Percentiles rank a stretch among this genome's conserved stretches.
Conservation (phyloP, 2,888 invertebrate genomes). For the Coleophora deauratella region DNA sequence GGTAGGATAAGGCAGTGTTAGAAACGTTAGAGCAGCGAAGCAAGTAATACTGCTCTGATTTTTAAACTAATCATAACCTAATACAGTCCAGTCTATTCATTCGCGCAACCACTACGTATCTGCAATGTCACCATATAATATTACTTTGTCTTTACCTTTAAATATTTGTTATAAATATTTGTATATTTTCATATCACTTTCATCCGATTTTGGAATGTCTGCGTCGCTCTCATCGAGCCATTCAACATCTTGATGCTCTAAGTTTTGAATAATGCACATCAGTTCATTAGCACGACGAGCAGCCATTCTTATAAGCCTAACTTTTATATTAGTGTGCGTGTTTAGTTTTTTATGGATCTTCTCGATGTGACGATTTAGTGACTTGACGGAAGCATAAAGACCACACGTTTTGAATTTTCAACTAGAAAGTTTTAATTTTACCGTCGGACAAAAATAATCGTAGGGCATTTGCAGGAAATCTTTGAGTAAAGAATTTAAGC, state of each 20-base stretch:
- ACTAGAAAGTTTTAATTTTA: constrained; percentile 23
- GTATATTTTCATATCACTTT: too few relatives aligned
- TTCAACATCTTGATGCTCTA: constrained; percentile 23
- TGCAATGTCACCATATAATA: too few relatives aligned
- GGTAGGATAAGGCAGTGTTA: too few relatives aligned
- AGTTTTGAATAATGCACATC: constrained; percentile 22
- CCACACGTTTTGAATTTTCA: constrained; percentile 24
- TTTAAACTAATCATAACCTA: too few relatives aligned
- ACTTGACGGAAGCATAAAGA: constrained; percentile 23
- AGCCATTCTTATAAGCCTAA: constrained; percentile 19
- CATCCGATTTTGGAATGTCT: constrained; percentile 22
- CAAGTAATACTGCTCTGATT: too few relatives aligned
- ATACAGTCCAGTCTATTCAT: too few relatives aligned
- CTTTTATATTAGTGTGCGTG: constrained; percentile 17
- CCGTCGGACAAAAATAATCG: constrained; percentile 20
- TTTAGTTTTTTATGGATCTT: constrained; percentile 22
- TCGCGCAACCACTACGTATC: too few relatives aligned
- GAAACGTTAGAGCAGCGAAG: too few relatives aligned
- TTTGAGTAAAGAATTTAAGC: constrained; percentile 17
- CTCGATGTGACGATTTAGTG: constrained; percentile 26
- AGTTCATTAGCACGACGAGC: constrained; percentile 20
- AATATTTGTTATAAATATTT: too few relatives aligned
- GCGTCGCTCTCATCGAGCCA: constrained; percentile 23
- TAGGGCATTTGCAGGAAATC: constrained; percentile 19
- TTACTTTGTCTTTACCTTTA: too few relatives aligned